phyloP scores from a whole-genome alignment of 2,797 vertebrate genomes.

The Cynopterus sphinx region DNA sequence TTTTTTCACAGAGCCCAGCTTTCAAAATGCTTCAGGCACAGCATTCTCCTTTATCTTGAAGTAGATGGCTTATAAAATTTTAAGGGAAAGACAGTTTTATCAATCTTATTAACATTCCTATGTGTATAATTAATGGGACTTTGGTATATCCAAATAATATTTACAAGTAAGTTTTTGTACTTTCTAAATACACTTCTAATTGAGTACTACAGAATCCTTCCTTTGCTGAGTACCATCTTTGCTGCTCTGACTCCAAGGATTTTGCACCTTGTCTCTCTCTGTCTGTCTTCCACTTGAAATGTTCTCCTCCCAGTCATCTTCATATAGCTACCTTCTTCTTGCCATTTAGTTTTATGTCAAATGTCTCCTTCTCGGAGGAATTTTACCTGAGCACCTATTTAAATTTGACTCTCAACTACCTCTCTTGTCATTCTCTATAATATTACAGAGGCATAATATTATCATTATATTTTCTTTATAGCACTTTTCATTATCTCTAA shows the following conservation, averaged over 20 bases:
- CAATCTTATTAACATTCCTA: background rate
- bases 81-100: background rate
- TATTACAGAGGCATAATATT: background rate
- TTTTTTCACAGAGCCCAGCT: background rate
- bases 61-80: background rate
- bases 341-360: background rate
- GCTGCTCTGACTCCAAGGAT: fast-evolving
- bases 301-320: background rate
- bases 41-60: background rate
- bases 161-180: background rate
- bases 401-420: background rate
- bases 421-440: background rate
- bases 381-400: background rate
- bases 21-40: background rate
- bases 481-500: background rate
- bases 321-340: background rate
- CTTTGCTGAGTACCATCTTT: background rate
- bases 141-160: background rate
- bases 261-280: background rate
- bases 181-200: background rate
- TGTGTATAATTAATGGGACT: background rate
- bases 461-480: background rate
- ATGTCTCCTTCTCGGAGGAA: background rate
- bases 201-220: background rate
- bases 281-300: background rate